Evolutionary conservation across 2,113 vertebrate species (phyloP).

Genomic region (Sorex fumeus): DNA sequence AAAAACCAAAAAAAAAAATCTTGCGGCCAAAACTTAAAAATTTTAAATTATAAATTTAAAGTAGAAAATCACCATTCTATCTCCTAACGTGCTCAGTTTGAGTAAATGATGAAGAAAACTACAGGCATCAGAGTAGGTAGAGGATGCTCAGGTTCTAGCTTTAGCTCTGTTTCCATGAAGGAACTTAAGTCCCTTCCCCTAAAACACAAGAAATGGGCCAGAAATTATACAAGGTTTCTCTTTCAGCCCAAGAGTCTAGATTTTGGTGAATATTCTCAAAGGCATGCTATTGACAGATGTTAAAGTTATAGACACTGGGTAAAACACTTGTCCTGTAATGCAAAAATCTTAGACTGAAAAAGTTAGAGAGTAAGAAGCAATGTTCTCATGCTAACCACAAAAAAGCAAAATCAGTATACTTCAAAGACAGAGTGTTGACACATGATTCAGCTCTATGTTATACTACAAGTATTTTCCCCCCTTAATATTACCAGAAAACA

Average conservation of each 20-base stretch:
- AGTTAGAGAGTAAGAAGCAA: not conserved
- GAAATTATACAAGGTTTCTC: not conserved
- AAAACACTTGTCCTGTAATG: not conserved
- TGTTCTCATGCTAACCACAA: not conserved
- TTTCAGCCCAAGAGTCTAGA: not conserved
- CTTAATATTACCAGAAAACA: not conserved
- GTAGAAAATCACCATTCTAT: not conserved
- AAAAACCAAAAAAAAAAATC: too few relatives aligned
- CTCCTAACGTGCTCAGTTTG: not conserved
- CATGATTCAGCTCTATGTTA: not conserved
- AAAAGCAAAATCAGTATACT: not conserved
- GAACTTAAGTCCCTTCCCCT: not conserved
- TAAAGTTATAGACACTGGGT: not conserved
- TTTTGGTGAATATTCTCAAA: not conserved
- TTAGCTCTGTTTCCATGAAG: not conserved
- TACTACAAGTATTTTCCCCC: not conserved
- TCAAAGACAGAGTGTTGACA: not conserved
- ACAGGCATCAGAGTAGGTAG: not conserved
- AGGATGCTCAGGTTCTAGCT: not conserved
- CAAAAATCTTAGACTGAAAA: constrained; percentile 19
- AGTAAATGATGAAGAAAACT: not conserved
- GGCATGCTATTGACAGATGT: not conserved
- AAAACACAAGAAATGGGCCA: not conserved
- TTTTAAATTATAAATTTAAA: not conserved
- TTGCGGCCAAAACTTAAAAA: too few relatives aligned